Conservation (phyloP, 2,888 invertebrate genomes). For the Xiphydria camelus region DNA sequence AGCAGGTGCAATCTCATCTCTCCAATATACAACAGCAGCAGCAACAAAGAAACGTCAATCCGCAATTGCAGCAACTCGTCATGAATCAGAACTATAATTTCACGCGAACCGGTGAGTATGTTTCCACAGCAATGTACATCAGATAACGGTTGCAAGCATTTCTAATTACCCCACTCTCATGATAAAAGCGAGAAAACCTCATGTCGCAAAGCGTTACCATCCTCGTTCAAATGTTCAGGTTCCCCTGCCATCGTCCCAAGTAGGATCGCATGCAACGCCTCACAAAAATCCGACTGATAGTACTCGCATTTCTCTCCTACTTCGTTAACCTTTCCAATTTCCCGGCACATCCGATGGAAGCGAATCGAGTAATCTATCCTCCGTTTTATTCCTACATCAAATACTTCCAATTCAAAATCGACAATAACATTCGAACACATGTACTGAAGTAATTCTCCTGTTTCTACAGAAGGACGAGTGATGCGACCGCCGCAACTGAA, state of each 20-base stretch:
- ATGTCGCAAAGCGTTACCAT: too few species aligned
- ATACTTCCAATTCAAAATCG: too few species aligned
- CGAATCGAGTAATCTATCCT: too few species aligned
- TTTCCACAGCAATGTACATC: too few species aligned
- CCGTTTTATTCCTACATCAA: too few species aligned
- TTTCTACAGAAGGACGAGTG: conserved; percentile 51
- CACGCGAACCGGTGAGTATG: conserved; percentile 44
- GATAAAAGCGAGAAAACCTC: too few species aligned
- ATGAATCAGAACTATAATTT: conserved; percentile 49
- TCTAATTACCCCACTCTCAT: too few species aligned
- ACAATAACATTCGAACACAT: background rate
- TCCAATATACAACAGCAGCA: conserved; percentile 59
- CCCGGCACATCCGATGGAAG: too few species aligned
- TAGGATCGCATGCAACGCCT: conserved; percentile 41
- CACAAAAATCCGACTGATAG: conserved; percentile 39
- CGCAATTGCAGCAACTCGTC: conserved; percentile 41
- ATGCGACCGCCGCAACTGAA: conserved; percentile 53
- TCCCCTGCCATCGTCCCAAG: conserved; percentile 29
- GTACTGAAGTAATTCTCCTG: background rate
- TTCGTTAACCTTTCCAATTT: too few species aligned
- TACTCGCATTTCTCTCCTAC: too few species aligned
- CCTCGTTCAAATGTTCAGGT: conserved; percentile 41
- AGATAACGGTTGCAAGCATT: too few species aligned
- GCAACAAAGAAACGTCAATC: conserved; percentile 44
- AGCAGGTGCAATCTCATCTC: conserved; percentile 58